Percentiles rank a stretch among this genome's conserved stretches.
Conservation (phyloP, 2,797 vertebrate genomes). For the Lepus oiostolus region DNA sequence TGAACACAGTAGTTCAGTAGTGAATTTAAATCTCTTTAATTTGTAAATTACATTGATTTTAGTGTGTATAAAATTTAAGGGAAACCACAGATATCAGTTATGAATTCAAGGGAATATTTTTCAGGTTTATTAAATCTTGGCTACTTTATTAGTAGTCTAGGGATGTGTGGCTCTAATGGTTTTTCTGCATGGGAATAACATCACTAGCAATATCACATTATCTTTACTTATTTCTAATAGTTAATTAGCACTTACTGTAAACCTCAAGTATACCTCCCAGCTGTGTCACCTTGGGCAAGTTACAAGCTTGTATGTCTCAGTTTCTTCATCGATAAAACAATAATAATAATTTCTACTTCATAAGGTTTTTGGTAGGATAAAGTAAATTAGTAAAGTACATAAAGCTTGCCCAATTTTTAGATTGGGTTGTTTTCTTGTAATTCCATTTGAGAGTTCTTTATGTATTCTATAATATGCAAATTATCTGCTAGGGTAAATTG, state of each 20-base stretch:
- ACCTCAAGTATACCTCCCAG: not conserved
- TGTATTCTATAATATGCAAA: not conserved
- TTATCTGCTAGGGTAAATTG: slow-evolving; percentile 5
- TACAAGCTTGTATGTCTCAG: slow-evolving; percentile 12
- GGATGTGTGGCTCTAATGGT: not conserved
- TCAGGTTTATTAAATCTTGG: slow-evolving; percentile 42
- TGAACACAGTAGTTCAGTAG: not conserved
- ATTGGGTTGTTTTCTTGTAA: slow-evolving; percentile 15
- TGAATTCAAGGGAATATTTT: slow-evolving; percentile 23
- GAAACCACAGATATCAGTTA: not conserved
- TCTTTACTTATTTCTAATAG: slow-evolving; percentile 44
- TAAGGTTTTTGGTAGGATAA: not conserved
- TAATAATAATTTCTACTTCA: slow-evolving; percentile 10
- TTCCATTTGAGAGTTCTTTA: not conserved
- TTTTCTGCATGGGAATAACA: not conserved
- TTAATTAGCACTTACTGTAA: not conserved
- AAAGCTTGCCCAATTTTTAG: slow-evolving; percentile 32
- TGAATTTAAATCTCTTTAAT: slow-evolving; percentile 61
- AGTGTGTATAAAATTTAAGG: slow-evolving; percentile 45
- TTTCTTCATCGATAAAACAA: slow-evolving; percentile 32
- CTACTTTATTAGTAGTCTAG: slow-evolving; percentile 29
- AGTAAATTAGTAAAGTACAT: slow-evolving; percentile 48
- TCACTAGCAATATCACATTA: not conserved
- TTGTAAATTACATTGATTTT: slow-evolving; percentile 46
- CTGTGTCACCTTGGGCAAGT: not conserved